Evolutionary conservation across 2,797 vertebrate genomes (phyloP), one percentile per base, ranked within the genome.

Genomic region (Emydoidea blandingii): DNA sequence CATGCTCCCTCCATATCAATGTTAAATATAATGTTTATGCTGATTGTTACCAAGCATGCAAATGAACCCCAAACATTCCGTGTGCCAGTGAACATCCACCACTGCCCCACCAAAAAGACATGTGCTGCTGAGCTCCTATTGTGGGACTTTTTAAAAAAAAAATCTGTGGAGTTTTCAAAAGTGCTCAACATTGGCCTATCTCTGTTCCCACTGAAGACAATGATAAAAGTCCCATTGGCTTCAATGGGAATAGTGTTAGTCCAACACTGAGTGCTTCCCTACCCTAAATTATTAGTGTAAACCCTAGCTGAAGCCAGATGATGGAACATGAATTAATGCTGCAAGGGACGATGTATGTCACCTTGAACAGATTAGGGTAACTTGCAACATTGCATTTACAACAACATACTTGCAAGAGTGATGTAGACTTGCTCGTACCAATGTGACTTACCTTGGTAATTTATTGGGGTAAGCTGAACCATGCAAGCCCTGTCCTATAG

Each of bases 291-390:
- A 7, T 37, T 85, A 50, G 62, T 34, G 59, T 72, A 72, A 18
- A 41, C 10, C 21, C 68, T 72, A 11, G 23, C n/a, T 37, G 68
- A 41, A 72, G 23, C 19, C 9, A 23, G n/a, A 37, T 72, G 37
- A 41, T 41, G 23, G 31, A 91, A 80, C 0, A 1, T 0, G 0
- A 41, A 21, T 37, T 57, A 25, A 3, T 86, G 12, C 6, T 41
- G 5, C 12, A 68, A 72, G 19, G 10, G 18, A 25, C 82, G 21
- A 47, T 4, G 29, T 1, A 23, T 1, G 15, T 62, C 23, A 72
- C 25, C 11, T 83, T 81, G 3, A 41, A 68, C 15, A 31, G 37
- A 29, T 57, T 16, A 83, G 34, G 88, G 10, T 9, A 86, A 29
- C 23, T 12, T 81, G 44, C 10, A 91, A 27, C 7, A 34, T 2